Conservation (phyloP, 1,140 invertebrate species). For the Pentalonia nigronervosa region DNA sequence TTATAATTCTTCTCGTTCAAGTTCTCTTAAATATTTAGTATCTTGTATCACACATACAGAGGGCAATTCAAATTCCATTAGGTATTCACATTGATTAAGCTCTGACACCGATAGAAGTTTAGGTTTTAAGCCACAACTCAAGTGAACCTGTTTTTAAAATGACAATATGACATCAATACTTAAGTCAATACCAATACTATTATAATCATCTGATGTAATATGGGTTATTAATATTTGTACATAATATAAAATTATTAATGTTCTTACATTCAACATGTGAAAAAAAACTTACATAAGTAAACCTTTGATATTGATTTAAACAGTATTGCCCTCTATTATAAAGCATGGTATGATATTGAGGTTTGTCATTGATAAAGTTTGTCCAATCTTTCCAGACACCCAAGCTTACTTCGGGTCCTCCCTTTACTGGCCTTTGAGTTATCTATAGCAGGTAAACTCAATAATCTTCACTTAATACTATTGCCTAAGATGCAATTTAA, state of each 20-base stretch:
- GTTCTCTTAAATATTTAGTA: background rate
- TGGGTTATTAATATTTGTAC: background rate
- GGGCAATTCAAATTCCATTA: slow-evolving; percentile 28
- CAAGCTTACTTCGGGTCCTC: background rate
- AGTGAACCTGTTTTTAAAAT: slow-evolving; percentile 13
- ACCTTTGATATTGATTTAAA: slow-evolving; percentile 28
- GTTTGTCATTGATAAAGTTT: background rate
- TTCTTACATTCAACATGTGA: background rate
- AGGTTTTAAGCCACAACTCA: slow-evolving; percentile 1
- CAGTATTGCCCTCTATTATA: slow-evolving; percentile 38
- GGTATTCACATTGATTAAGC: slow-evolving; percentile 21
- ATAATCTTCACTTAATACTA: background rate
- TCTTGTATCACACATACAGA: background rate
- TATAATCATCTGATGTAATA: background rate
- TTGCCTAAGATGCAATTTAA: background rate
- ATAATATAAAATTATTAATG: background rate
- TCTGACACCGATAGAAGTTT: background rate
- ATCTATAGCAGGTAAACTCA: background rate
- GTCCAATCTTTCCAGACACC: slow-evolving; percentile 34
- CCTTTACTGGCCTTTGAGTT: background rate
- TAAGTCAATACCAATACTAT: background rate
- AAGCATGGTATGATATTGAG: slow-evolving; percentile 13
- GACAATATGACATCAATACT: background rate
- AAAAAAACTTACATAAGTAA: slow-evolving; percentile 13
- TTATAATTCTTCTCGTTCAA: slow-evolving; percentile 40